Conservation (phyloP, 1,140 invertebrate genomes). For the Bombyx mori region DNA sequence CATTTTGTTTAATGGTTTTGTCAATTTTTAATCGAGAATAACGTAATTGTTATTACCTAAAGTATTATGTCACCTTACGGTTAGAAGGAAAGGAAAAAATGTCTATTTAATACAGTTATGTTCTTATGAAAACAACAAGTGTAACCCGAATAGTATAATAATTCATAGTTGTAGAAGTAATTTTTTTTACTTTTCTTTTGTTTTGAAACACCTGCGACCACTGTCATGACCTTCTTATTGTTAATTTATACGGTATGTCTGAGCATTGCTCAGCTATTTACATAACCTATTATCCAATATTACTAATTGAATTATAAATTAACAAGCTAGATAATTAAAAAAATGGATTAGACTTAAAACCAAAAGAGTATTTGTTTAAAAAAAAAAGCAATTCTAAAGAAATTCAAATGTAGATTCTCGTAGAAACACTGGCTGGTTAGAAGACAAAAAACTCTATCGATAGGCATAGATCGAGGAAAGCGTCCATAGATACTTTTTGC, state of each 20-base stretch:
- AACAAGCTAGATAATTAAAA: conserved; percentile 1
- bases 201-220: conserved; percentile 26
- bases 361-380: background rate
- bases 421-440: conserved; percentile 23
- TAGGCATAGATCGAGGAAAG: conserved; percentile 57
- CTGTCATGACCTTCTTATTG: conserved; percentile 23
- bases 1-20: too few species aligned
- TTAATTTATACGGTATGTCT: conserved; percentile 18
- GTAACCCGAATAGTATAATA: too few species aligned
- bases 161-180: too few species aligned
- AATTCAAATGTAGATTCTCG: conserved; percentile 55
- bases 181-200: conserved; percentile 14
- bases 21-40: too few species aligned
- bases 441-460: conserved; percentile 41
- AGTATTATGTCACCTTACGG: too few species aligned
- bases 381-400: background rate
- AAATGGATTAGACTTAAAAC: background rate
- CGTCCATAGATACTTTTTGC: conserved; percentile 67
- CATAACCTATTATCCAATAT: conserved; percentile 2
- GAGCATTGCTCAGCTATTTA: conserved; percentile 9
- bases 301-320: conserved; percentile 1
- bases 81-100: too few species aligned
- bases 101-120: conserved; percentile 5
- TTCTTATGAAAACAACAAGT: too few species aligned
- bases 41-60: too few species aligned